Conservation (phyloP, 2,888 invertebrate species). For the Stegophylla sp. region DNA sequence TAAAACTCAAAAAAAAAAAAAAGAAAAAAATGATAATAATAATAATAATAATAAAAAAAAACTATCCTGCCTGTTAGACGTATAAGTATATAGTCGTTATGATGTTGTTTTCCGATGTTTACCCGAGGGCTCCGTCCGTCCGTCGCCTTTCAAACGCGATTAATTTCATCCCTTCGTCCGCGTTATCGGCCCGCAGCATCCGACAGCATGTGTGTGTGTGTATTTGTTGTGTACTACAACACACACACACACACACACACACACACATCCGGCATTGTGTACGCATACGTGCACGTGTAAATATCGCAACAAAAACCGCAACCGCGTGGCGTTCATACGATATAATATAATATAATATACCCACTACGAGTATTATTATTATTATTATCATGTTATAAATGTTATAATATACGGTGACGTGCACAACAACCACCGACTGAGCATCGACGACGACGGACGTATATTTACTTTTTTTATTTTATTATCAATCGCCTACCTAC, state of each 20-base stretch:
- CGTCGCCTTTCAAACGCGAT: constrained; percentile 55
- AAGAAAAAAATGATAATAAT: neutral
- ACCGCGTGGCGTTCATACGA: constrained; percentile 33
- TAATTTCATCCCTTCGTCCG: constrained; percentile 46
- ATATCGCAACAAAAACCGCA: constrained; percentile 54
- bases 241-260: too few relatives aligned
- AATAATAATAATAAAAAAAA: too few relatives aligned
- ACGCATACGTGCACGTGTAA: too few relatives aligned
- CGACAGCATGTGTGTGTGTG: constrained; percentile 14
- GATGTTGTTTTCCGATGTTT: constrained; percentile 47
- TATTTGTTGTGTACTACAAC: too few relatives aligned
- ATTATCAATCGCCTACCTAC: neutral
- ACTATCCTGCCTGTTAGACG: constrained; percentile 1
- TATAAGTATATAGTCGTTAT: too few relatives aligned
- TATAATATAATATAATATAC: constrained; percentile 39
- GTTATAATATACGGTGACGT: neutral
- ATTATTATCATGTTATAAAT: too few relatives aligned
- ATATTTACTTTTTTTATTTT: constrained; percentile 15
- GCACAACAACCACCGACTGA: neutral
- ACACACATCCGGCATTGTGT: too few relatives aligned
- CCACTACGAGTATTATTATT: too few relatives aligned
- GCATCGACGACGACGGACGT: neutral
- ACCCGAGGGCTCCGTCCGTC: constrained; percentile 43
- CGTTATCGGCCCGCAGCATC: constrained; percentile 57
- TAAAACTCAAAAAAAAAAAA: constrained; percentile 4